Conservation (phyloP, 2,797 vertebrate genomes). For the Amblyopsis hoosieri region DNA sequence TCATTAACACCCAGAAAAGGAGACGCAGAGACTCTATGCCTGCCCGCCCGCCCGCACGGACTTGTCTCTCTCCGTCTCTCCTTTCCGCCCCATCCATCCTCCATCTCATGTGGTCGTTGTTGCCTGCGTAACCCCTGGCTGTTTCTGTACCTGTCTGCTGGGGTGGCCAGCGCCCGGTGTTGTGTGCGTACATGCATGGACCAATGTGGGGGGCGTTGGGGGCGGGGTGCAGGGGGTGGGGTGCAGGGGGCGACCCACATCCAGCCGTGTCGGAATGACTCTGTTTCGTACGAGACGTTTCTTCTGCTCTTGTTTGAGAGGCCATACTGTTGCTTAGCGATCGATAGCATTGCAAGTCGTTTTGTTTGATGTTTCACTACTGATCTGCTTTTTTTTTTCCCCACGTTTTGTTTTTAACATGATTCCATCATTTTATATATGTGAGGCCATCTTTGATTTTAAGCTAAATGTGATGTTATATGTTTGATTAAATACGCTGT, state of each 20-base stretch:
- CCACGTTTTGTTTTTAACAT: slow-evolving; percentile 19
- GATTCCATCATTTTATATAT: background rate
- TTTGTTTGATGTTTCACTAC: slow-evolving; percentile 61
- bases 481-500: background rate
- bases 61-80: background rate
- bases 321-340: slow-evolving; percentile 35
- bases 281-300: slow-evolving; percentile 11
- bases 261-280: slow-evolving; percentile 10
- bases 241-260: background rate
- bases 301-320: slow-evolving; percentile 15
- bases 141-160: slow-evolving; percentile 29
- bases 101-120: background rate
- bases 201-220: slow-evolving; percentile 5
- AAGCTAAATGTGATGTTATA: slow-evolving; percentile 26
- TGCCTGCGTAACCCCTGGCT: slow-evolving; percentile 32
- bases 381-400: slow-evolving; percentile 40
- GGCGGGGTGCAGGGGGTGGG: background rate
- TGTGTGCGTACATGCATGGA: slow-evolving; percentile 73
- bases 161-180: slow-evolving; percentile 27
- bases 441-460: slow-evolving; percentile 30
- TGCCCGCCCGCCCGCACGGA: slow-evolving; percentile 40
- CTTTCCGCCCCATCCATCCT: background rate
- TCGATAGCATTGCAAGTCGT: slow-evolving; percentile 52
- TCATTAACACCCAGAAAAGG: slow-evolving; percentile 24
- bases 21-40: slow-evolving; percentile 22